phyloP scores from a whole-genome alignment of 2,797 vertebrate genomes.

The Xerus rutilus region DNA sequence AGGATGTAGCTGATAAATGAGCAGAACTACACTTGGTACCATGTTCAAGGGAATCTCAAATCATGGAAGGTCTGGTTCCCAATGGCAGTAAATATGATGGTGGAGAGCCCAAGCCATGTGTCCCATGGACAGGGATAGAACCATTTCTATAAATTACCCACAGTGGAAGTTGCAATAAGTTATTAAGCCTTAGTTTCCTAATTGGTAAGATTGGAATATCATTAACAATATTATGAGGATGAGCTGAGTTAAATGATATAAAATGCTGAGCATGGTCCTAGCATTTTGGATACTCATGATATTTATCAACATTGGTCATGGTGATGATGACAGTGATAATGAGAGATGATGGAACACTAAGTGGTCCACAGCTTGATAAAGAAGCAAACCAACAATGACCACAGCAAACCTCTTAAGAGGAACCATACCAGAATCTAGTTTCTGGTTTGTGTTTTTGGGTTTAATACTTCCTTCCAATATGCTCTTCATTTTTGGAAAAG shows the following conservation, averaged over 20 bases:
- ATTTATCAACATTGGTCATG: not conserved
- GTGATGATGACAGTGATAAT: fast-evolving
- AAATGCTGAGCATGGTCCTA: not conserved
- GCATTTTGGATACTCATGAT: fast-evolving
- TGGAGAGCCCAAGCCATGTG: not conserved
- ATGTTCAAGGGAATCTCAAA: fast-evolving
- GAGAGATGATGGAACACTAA: not conserved
- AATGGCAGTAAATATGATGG: not conserved
- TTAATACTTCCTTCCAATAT: not conserved
- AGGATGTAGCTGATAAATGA: not conserved
- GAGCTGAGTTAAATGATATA: not conserved
- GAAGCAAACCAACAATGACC: not conserved
- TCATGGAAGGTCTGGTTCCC: too few species aligned
- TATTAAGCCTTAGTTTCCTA: not conserved
- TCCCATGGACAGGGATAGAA: not conserved
- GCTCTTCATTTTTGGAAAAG: not conserved
- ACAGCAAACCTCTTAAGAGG: not conserved
- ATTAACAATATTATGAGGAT: not conserved
- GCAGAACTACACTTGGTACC: fast-evolving
- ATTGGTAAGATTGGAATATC: not conserved
- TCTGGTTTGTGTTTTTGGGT: not conserved
- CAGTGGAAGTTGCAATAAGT: not conserved
- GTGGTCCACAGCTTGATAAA: not conserved
- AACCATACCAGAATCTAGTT: not conserved
- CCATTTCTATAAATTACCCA: not conserved